Evolutionary conservation across 2,888 invertebrate species (phyloP).

Genomic region (Trissolcus brochymenae): DNA sequence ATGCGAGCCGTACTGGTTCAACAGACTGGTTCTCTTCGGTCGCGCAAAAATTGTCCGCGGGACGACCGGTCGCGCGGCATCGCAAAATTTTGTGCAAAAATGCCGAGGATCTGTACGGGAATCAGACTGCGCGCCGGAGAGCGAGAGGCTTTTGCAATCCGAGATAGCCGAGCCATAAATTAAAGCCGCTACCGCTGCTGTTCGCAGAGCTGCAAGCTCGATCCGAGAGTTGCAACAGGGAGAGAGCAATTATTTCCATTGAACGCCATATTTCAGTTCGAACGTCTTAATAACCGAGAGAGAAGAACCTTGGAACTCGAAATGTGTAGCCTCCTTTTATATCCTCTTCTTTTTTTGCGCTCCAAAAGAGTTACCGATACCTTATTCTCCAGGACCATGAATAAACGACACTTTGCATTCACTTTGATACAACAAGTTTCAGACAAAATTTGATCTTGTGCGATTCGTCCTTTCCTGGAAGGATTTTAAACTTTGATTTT

Average conservation of each 20-base stretch:
- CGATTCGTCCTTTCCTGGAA: no score
- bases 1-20: conserved; percentile 31
- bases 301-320: conserved; percentile 21
- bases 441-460: no score
- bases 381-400: no score
- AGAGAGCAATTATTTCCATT: conserved; percentile 70
- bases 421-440: no score
- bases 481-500: no score
- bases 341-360: conserved; percentile 15
- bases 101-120: conserved; percentile 21
- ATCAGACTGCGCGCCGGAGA: conserved; percentile 19
- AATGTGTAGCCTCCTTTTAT: conserved; percentile 21
- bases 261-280: conserved; percentile 72
- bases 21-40: conserved; percentile 37
- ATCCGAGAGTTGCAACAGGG: conserved; percentile 40
- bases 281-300: conserved; percentile 73
- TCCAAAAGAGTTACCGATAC: neutral
- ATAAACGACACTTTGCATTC: no score
- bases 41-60: conserved; percentile 33
- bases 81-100: conserved; percentile 42
- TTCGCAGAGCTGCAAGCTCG: conserved; percentile 40
- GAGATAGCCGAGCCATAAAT: conserved; percentile 68
- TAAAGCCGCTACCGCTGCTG: conserved; percentile 58
- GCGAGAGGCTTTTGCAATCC: conserved; percentile 60
- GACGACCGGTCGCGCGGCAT: conserved; percentile 39